phyloP scores from a whole-genome alignment of 2,888 invertebrate species.

The Euplagia quadripunctaria region DNA sequence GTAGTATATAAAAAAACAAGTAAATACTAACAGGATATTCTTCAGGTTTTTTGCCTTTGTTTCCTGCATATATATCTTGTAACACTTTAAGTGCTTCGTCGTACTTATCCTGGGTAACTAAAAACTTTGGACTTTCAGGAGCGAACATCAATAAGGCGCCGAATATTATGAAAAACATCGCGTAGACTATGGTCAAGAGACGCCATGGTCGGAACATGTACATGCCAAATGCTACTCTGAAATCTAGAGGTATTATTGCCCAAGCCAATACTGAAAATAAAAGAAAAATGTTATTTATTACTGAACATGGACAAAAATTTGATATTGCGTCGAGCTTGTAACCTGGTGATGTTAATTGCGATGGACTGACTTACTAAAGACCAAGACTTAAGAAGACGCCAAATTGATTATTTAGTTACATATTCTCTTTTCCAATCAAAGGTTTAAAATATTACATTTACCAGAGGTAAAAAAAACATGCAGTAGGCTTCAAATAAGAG shows the following conservation, averaged over 20 bases:
- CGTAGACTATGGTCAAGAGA: slow-evolving; percentile 89
- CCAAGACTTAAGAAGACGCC: too few relatives aligned
- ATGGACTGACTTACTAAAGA: too few relatives aligned
- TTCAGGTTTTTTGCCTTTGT: slow-evolving; percentile 71
- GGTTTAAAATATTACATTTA: too few relatives aligned
- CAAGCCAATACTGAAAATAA: slow-evolving; percentile 88
- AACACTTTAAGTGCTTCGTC: slow-evolving; percentile 89
- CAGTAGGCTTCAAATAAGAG: too few relatives aligned
- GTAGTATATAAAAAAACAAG: neutral
- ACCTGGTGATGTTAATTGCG: too few relatives aligned
- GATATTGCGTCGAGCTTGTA: too few relatives aligned
- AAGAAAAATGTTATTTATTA: neutral
- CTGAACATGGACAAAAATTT: too few relatives aligned
- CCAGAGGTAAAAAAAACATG: too few relatives aligned
- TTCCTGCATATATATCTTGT: slow-evolving; percentile 86
- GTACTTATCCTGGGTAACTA: slow-evolving; percentile 88
- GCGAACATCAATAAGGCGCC: slow-evolving; percentile 85
- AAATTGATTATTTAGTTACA: too few relatives aligned
- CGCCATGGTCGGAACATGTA: slow-evolving; percentile 91
- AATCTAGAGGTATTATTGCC: slow-evolving; percentile 88
- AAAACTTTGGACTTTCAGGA: slow-evolving; percentile 94
- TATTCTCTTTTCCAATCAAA: too few relatives aligned
- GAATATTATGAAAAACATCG: slow-evolving; percentile 86
- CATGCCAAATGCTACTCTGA: slow-evolving; percentile 76
- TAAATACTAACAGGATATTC: slow-evolving; percentile 81